phyloP scores from a whole-genome alignment of 2,797 vertebrate species.

The Hozukius guyotensis region DNA sequence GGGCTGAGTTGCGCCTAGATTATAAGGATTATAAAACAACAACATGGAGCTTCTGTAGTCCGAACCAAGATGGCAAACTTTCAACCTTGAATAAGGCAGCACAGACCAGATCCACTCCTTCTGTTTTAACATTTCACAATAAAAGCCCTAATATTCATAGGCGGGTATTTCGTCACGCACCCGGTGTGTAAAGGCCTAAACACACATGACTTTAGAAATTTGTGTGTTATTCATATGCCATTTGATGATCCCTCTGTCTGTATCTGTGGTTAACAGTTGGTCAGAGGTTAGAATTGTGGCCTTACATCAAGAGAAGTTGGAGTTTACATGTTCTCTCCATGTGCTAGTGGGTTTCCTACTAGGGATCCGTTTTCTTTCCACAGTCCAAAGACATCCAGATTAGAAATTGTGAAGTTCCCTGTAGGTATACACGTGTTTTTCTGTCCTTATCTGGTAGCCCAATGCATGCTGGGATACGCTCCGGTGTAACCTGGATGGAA shows the following conservation, averaged over 20 bases:
- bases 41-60: accelerated
- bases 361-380: background rate
- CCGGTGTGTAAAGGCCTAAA: too few relatives aligned
- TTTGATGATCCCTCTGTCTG: background rate
- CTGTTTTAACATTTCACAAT: too few relatives aligned
- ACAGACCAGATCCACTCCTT: too few relatives aligned
- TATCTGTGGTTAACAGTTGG: background rate
- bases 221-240: background rate
- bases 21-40: too few relatives aligned
- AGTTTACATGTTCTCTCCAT: background rate
- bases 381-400: background rate
- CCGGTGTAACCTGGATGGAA: background rate
- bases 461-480: background rate
- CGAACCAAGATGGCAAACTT: too few relatives aligned
- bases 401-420: background rate
- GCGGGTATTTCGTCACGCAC: too few relatives aligned
- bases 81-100: too few relatives aligned
- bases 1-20: too few relatives aligned
- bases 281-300: background rate
- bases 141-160: too few relatives aligned
- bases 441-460: background rate
- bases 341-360: background rate
- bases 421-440: background rate
- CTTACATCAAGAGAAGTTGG: conserved; percentile 7
- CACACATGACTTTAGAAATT: background rate